Evolutionary conservation across 2,797 vertebrate species (phyloP).

Genomic region (Brotula barbata): DNA sequence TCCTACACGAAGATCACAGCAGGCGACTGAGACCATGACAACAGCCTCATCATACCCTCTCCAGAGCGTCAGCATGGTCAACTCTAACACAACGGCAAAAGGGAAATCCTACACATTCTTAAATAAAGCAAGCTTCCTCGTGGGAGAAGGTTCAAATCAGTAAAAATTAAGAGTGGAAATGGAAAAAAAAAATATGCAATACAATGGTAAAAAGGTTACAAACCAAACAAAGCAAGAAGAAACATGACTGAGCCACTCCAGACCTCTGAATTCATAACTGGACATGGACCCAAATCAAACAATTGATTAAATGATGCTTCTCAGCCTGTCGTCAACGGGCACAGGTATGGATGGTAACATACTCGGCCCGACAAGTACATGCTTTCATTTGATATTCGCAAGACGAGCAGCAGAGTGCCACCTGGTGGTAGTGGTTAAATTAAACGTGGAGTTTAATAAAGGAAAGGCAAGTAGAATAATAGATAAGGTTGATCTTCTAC

Average conservation of each 20-base stretch:
- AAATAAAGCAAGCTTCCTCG: conserved; percentile 33
- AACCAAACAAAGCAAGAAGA: conserved; percentile 16
- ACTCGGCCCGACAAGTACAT: conserved; percentile 79
- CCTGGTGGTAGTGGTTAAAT: conserved; percentile 89
- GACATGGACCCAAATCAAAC: conserved; percentile 42
- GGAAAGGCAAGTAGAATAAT: conserved; percentile 70
- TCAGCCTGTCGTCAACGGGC: conserved; percentile 74
- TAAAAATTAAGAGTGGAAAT: conserved; percentile 20
- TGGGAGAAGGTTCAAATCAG: conserved; percentile 9
- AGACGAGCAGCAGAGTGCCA: conserved; percentile 86
- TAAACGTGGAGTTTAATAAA: conserved; percentile 73
- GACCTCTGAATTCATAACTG: conserved; percentile 40
- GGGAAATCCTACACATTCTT: not conserved
- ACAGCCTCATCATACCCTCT: too few relatives aligned
- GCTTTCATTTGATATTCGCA: conserved; percentile 82
- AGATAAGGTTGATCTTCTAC: conserved; percentile 83
- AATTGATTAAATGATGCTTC: conserved; percentile 80
- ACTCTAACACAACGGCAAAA: not conserved
- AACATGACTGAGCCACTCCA: conserved; percentile 55
- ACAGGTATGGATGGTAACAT: conserved; percentile 73
- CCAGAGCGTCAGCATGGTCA: conserved; percentile 7
- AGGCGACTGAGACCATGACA: too few relatives aligned
- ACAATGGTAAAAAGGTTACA: conserved; percentile 28
- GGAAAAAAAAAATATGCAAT: conserved; percentile 37
- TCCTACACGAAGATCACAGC: not conserved